A percentile compares a stretch with the other conserved stretches of the same genome.
Evolutionary conservation across 2,888 invertebrate species (phyloP).

Genomic region (Crematogaster levior): DNA sequence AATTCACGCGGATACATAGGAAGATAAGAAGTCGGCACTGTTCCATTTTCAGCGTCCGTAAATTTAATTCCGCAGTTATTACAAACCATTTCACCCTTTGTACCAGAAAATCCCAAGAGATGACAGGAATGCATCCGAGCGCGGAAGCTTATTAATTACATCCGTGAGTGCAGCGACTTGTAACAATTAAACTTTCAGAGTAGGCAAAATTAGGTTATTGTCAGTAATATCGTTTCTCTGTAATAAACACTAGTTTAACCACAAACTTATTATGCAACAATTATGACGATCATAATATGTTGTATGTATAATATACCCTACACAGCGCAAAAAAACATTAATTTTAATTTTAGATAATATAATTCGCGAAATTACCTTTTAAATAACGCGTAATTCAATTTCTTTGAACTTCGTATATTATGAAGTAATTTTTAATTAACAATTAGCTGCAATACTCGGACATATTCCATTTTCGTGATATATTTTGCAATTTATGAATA

Average conservation of each 20-base stretch:
- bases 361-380: not conserved
- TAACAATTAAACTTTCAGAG: conserved; percentile 36
- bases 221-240: not conserved
- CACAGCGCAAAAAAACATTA: not conserved
- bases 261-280: not conserved
- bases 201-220: not conserved
- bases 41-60: conserved; percentile 32
- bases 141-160: conserved; percentile 33
- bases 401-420: not conserved
- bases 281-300: conserved; percentile 19
- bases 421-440: conserved; percentile 39
- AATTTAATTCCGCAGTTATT: conserved; percentile 39
- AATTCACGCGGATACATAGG: conserved; percentile 10
- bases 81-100: conserved; percentile 28
- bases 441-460: not conserved
- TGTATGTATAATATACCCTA: not conserved
- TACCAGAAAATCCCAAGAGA: conserved; percentile 17
- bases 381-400: not conserved
- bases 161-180: conserved; percentile 15
- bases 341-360: conserved; percentile 8
- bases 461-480: conserved; percentile 2
- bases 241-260: conserved; percentile 8
- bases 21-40: conserved; percentile 12
- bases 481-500: not conserved
- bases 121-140: conserved; percentile 22